phyloP scores from a whole-genome alignment of 2,113 vertebrate species.

The Callipepla squamata region DNA sequence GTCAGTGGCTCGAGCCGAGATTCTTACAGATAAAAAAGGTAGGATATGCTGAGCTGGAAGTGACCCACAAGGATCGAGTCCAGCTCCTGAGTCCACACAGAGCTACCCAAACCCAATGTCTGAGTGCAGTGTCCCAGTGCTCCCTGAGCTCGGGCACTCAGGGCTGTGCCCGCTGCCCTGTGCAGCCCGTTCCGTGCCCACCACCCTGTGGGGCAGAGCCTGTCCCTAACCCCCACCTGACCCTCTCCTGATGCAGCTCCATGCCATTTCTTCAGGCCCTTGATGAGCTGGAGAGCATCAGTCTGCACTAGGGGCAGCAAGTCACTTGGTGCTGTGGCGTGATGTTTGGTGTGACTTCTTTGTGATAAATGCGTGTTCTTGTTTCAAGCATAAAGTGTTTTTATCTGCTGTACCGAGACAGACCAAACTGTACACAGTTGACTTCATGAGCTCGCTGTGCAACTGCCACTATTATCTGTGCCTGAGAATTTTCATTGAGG shows the following conservation, averaged over 20 bases:
- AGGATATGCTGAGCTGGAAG: neutral
- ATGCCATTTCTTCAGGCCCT: neutral
- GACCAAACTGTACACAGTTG: neutral
- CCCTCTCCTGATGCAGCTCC: neutral
- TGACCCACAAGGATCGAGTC: neutral
- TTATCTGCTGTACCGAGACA: neutral
- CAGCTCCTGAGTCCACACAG: neutral
- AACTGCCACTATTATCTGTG: neutral
- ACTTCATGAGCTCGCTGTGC: neutral
- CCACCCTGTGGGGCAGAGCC: too few relatives aligned
- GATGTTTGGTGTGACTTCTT: neutral
- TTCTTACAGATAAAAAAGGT: neutral
- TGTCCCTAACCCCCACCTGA: neutral
- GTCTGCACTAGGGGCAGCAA: neutral
- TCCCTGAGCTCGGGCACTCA: neutral
- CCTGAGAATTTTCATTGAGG: constrained; percentile 3
- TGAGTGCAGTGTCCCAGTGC: neutral
- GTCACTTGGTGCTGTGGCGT: neutral
- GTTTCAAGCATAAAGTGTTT: neutral
- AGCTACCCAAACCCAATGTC: neutral
- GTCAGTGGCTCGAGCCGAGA: neutral
- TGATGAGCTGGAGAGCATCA: neutral
- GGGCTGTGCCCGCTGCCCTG: neutral
- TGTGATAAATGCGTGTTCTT: neutral
- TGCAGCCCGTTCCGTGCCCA: neutral